A percentile compares a stretch with the other conserved stretches of the same genome.
These are phyloP conservation scores for Trichacis sp. DNA, from an alignment of 2,888 invertebrate species.

Conservation along the genomic window DNA sequence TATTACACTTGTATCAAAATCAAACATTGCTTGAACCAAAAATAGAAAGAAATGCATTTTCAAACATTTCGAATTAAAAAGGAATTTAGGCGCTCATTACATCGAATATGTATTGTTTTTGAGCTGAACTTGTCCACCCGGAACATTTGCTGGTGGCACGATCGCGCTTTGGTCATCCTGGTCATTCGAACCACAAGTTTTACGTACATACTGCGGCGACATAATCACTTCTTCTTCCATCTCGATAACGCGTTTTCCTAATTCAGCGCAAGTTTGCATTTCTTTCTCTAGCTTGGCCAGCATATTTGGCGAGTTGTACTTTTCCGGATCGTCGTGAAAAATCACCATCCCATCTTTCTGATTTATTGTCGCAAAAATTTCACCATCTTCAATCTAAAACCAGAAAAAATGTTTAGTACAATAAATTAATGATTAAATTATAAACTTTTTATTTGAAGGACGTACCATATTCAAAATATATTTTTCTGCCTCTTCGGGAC, in stretches of 20 bases:
- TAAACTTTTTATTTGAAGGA: not conserved
- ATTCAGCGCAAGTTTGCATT: conserved; percentile 86
- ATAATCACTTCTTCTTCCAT: conserved; percentile 97
- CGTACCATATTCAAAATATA: conserved; percentile 94
- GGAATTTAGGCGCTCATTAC: conserved; percentile 54
- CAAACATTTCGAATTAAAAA: not conserved
- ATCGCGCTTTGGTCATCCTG: conserved; percentile 64
- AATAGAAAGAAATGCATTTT: too few relatives aligned
- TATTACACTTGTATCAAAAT: not conserved
- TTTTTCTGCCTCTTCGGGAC: conserved; percentile 90
- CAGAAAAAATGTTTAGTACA: too few relatives aligned
- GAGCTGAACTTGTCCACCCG: conserved; percentile 62
- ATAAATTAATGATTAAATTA: too few relatives aligned
- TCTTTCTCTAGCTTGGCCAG: conserved; percentile 87
- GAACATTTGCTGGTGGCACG: conserved; percentile 59
- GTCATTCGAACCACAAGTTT: conserved; percentile 69
- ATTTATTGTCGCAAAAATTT: conserved; percentile 96
- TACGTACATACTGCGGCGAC: conserved; percentile 83
- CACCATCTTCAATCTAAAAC: conserved; percentile 94
- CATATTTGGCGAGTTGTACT: conserved; percentile 91
- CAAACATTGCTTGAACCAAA: too few relatives aligned
- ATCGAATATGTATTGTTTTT: conserved; percentile 66
- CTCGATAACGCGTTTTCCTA: conserved; percentile 88
- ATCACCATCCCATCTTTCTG: conserved; percentile 98
- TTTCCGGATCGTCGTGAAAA: conserved; percentile 95